Evolutionary conservation across 2,888 invertebrate species (phyloP), one percentile per base, ranked within the genome.

Genomic region (Operophtera brumata): DNA sequence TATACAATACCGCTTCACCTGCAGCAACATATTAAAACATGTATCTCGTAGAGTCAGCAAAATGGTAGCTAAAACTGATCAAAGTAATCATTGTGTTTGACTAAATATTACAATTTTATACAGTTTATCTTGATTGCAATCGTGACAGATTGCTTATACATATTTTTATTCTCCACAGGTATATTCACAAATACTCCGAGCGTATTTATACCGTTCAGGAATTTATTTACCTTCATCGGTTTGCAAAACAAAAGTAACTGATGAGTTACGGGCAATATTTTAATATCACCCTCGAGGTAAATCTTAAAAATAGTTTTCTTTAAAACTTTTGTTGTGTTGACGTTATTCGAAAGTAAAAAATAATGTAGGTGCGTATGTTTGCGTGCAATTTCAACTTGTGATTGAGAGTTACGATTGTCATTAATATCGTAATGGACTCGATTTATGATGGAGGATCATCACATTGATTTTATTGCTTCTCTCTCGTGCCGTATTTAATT

Each of bases 371-470:
- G 73, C 69, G 69, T 73, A 71, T 71, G 70, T 61, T 65, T 72
- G 73, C 74, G 70, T 71, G 76, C 77, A 71, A 73, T 74, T 78
- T 71, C 73, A 70, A 73, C 70, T 72, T 73, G 77, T 81, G 83
- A 84, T 82, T 81, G 75, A 82, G 80, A 84, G 79, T 83, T 84
- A 84, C 79, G 82, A 82, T 81, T 82, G 79, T 80, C 82, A 83
- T 84, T 84, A 81, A 82, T 83, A 84, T 77, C 67, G 80, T 84
- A 84, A 83, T 84, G 84, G 77, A 78, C 59, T 75, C 76, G 74
- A 84, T 85, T 85, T 85, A 86, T 80, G 82, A 66, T 73, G 75
- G 66, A 70, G 74, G 75, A 82, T 80, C 81, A 79, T 78, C 75
- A 69, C 70, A 70, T 73, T 65, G 71, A 77, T 82, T 81, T 81